Conservation (phyloP, 2,113 vertebrate genomes). For the Lycocorax pyrrhopterus region DNA sequence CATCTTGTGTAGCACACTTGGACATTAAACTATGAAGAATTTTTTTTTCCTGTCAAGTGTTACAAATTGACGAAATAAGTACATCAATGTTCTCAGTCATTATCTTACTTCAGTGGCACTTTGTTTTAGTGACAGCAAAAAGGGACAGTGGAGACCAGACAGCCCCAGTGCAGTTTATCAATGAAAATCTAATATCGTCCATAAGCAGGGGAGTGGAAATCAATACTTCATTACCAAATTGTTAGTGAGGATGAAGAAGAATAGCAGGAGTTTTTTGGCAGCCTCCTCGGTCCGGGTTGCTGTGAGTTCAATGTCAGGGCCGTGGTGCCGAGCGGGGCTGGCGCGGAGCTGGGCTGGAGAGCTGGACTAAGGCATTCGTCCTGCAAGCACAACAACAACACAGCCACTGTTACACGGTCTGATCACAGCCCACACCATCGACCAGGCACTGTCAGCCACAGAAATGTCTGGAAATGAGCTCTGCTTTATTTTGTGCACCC, state of each 20-base stretch:
- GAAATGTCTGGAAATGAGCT: background rate
- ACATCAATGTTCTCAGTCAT: slow-evolving; percentile 92
- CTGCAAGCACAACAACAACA: slow-evolving; percentile 65
- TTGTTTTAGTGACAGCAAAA: slow-evolving; percentile 91
- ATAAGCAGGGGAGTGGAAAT: slow-evolving; percentile 98
- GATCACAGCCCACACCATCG: background rate
- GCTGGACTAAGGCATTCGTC: slow-evolving; percentile 76
- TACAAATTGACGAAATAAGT: slow-evolving; percentile 95
- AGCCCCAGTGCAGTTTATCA: slow-evolving; percentile 93
- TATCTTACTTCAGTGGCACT: slow-evolving; percentile 93
- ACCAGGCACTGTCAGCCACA: background rate
- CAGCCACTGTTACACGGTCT: background rate
- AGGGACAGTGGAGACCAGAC: slow-evolving; percentile 88
- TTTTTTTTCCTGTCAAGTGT: slow-evolving; percentile 91
- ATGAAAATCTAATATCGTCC: slow-evolving; percentile 98
- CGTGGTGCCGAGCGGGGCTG: slow-evolving; percentile 75
- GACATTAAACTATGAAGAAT: slow-evolving; percentile 90
- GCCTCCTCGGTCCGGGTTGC: slow-evolving; percentile 83
- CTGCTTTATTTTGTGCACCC: background rate
- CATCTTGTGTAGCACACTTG: slow-evolving; percentile 86
- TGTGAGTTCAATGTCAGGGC: slow-evolving; percentile 87
- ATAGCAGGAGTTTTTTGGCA: slow-evolving; percentile 86
- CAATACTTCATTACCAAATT: slow-evolving; percentile 99
- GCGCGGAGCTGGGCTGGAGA: slow-evolving; percentile 73
- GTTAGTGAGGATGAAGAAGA: slow-evolving; percentile 96